Evolutionary conservation across 2,113 vertebrate species (phyloP).

Genomic region (Chroicocephalus ridibundus): DNA sequence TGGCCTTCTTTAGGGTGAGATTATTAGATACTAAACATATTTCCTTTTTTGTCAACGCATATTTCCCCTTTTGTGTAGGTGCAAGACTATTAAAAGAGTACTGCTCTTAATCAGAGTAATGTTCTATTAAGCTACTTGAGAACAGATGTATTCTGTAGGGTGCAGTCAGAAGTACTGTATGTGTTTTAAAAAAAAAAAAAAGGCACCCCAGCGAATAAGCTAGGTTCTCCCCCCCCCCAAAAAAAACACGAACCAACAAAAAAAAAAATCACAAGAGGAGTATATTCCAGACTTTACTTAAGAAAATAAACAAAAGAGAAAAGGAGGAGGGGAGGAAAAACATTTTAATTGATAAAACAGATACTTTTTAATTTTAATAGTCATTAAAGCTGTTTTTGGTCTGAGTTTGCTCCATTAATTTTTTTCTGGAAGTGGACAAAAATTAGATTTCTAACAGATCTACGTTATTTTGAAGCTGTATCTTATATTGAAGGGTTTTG

Average conservation of each 20-base stretch:
- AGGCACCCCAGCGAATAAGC: neutral
- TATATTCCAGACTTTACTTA: neutral
- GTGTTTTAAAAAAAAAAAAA: neutral
- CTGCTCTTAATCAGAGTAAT: neutral
- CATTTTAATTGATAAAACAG: neutral
- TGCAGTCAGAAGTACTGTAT: neutral
- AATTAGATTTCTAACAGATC: neutral
- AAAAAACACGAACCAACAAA: neutral
- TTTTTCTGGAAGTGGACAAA: neutral
- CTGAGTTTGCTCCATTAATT: neutral
- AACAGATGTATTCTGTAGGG: neutral
- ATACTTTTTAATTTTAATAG: neutral
- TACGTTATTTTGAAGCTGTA: neutral
- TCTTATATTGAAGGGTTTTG: neutral
- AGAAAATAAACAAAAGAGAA: neutral
- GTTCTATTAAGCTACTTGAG: neutral
- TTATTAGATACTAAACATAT: neutral
- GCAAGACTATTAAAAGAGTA: neutral
- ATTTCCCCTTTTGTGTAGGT: neutral
- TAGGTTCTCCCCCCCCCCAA: neutral
- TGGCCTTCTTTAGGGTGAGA: neutral
- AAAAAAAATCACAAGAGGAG: neutral
- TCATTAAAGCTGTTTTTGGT: neutral
- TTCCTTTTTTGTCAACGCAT: neutral
- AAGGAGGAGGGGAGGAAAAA: accelerated